These are phyloP conservation scores for Datnioides undecimradiatus DNA, from an alignment of 2,113 vertebrate species.

Conservation along the genomic window DNA sequence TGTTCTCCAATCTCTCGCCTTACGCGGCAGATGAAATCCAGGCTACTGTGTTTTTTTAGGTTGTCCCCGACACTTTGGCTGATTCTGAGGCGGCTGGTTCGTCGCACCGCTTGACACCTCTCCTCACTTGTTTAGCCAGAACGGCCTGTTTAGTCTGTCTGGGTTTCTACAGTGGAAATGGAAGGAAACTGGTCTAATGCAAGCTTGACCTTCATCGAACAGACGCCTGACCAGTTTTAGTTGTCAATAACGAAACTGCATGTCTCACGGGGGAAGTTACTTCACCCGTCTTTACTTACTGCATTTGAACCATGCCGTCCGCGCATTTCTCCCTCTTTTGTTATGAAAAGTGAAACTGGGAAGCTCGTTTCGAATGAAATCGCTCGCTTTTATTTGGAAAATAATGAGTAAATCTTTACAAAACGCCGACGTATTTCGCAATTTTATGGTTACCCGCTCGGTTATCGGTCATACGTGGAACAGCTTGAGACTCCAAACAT, in stretches of 20 bases:
- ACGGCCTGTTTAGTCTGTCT: slow-evolving; percentile 47
- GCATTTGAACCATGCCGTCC: too few relatives aligned
- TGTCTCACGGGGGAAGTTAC: background rate
- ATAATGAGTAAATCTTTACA: background rate
- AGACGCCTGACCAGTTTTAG: background rate
- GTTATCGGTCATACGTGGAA: background rate
- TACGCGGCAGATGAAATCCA: slow-evolving; percentile 59
- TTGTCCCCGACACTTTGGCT: slow-evolving; percentile 18
- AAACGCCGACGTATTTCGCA: background rate
- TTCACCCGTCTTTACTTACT: too few relatives aligned
- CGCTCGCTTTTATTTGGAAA: too few relatives aligned
- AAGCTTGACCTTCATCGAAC: background rate
- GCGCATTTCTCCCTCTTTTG: too few relatives aligned
- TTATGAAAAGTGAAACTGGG: too few relatives aligned
- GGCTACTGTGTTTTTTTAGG: slow-evolving; percentile 58
- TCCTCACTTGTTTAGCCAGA: slow-evolving; percentile 49
- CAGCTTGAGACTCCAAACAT: background rate
- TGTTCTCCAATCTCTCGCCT: slow-evolving; percentile 19
- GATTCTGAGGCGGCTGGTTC: background rate
- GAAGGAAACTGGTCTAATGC: slow-evolving; percentile 3
- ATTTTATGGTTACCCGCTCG: background rate
- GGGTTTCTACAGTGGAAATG: slow-evolving; percentile 22
- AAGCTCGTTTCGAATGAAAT: too few relatives aligned
- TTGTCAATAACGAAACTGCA: background rate
- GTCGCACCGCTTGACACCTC: slow-evolving; percentile 26